Percentiles rank a stretch among this genome's conserved stretches.
These are phyloP conservation scores for Hydrocynus forskahlii DNA, from an alignment of 2,797 vertebrate species.

Conservation along the genomic window DNA sequence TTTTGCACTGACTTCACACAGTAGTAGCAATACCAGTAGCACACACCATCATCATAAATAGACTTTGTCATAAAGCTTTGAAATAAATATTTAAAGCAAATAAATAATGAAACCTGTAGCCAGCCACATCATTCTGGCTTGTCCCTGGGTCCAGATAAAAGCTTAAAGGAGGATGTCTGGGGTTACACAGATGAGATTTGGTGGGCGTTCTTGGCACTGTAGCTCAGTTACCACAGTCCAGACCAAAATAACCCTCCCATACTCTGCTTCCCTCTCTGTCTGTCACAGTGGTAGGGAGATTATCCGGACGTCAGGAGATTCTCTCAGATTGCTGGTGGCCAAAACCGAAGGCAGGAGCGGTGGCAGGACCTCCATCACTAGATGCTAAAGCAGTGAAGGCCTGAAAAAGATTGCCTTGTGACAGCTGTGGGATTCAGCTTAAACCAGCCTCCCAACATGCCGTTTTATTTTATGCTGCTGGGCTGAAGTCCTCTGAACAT, in stretches of 20 bases:
- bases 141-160: not conserved
- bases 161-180: not conserved
- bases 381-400: conserved; percentile 57
- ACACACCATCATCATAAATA: not conserved
- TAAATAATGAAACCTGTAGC: not conserved
- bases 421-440: conserved; percentile 20
- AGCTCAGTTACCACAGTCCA: not conserved
- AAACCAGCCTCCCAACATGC: not conserved
- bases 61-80: not conserved
- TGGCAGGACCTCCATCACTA: conserved; percentile 49
- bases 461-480: conserved; percentile 12
- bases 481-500: not conserved
- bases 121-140: not conserved
- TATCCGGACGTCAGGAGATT: conserved; percentile 75
- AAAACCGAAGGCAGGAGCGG: conserved; percentile 66
- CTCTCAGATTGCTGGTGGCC: conserved; percentile 75
- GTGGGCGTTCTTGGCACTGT: not conserved
- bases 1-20: not conserved
- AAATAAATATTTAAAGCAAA: not conserved
- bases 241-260: conserved; percentile 10
- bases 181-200: conserved; percentile 17
- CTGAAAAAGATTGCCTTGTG: conserved; percentile 34
- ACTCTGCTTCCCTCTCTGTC: not conserved
- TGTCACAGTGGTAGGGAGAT: conserved; percentile 75
- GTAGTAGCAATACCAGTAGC: not conserved